Evolutionary conservation across 1,140 invertebrate species (phyloP).

Genomic region (Euschistus heros): DNA sequence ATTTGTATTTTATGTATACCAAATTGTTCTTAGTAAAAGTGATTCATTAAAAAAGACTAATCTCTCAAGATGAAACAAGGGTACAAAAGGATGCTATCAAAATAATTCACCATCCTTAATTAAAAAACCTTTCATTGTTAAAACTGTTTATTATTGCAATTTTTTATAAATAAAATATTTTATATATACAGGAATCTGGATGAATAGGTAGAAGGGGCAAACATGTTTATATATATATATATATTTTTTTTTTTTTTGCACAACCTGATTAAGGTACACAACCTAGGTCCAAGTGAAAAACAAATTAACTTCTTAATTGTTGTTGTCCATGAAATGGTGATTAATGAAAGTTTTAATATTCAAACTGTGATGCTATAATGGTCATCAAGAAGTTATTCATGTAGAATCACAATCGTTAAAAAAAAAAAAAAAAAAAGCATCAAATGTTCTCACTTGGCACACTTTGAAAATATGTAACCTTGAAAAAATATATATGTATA

Average conservation of each 20-base stretch:
- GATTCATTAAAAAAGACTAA: background rate
- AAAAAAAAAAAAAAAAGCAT: no score
- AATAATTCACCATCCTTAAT: background rate
- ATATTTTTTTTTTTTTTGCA: background rate
- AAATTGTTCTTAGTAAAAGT: background rate
- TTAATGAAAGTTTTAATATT: no score
- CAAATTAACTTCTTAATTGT: no score
- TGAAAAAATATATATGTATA: no score
- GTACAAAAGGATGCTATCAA: background rate
- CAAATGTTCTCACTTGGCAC: no score
- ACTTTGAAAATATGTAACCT: no score
- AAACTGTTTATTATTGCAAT: slow-evolving; percentile 8
- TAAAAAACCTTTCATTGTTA: background rate
- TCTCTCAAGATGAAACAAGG: background rate
- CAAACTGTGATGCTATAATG: no score
- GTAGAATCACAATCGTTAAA: no score
- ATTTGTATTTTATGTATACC: background rate
- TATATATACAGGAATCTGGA: background rate
- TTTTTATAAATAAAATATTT: slow-evolving; percentile 7
- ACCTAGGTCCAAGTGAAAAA: background rate
- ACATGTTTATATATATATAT: no score
- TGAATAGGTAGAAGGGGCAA: background rate
- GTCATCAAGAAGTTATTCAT: no score
- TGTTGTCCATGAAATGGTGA: no score
- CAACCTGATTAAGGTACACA: slow-evolving; percentile 1